phyloP scores from a whole-genome alignment of 2,797 vertebrate genomes.

The Urocyon cinereoargenteus region DNA sequence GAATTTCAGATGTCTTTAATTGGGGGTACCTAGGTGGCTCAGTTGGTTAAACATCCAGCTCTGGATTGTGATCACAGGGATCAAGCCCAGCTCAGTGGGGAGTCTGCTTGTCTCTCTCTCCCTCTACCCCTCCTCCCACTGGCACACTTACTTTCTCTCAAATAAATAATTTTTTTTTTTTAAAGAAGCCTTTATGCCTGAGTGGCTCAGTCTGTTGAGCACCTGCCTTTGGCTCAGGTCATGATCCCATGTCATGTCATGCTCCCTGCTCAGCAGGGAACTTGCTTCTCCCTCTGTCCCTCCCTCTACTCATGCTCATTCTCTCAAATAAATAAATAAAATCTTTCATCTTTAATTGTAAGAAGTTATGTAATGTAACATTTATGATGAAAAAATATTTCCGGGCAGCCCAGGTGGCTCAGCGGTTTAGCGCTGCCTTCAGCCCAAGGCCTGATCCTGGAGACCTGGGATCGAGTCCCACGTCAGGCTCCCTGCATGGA shows the following conservation, averaged over 20 bases:
- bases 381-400: conserved; percentile 30
- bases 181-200: too few species aligned
- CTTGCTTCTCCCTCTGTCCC: background rate
- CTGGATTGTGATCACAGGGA: background rate
- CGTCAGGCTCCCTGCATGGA: too few species aligned
- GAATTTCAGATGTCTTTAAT: conserved; percentile 51
- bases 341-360: conserved; percentile 31
- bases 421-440: too few species aligned
- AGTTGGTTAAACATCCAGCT: background rate
- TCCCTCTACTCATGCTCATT: background rate
- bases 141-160: background rate
- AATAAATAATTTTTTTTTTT: background rate
- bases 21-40: background rate
- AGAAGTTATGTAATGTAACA: conserved; percentile 32
- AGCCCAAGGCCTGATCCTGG: too few species aligned
- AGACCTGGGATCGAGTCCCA: too few species aligned
- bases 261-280: too few species aligned
- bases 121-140: background rate
- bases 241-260: too few species aligned
- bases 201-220: too few species aligned
- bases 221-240: too few species aligned
- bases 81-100: background rate
- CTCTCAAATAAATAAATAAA: background rate
- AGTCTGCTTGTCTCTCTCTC: background rate
- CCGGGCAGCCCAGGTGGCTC: too few species aligned